Percentiles rank a stretch among this genome's conserved stretches.
Evolutionary conservation across 2,888 invertebrate genomes (phyloP).

Genomic region (Muschampia plurimacula): DNA sequence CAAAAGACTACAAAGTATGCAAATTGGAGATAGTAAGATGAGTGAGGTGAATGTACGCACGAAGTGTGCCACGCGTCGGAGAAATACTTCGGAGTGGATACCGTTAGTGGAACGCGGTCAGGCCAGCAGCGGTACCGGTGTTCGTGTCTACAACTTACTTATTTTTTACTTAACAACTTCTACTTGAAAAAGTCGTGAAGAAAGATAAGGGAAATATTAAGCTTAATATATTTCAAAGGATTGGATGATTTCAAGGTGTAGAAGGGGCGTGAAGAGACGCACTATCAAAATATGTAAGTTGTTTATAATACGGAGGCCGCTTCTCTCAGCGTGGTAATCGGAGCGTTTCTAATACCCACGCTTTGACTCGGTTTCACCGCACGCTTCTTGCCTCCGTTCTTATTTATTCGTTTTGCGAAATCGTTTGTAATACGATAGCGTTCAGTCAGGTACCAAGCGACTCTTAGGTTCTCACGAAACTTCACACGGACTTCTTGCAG

Average conservation of each 20-base stretch:
- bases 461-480: constrained; percentile 75
- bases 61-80: constrained; percentile 83
- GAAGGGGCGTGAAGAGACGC: constrained; percentile 10
- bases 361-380: constrained; percentile 84
- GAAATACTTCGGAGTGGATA: constrained; percentile 82
- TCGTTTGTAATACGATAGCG: constrained; percentile 85
- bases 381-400: constrained; percentile 83
- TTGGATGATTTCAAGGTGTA: constrained; percentile 4
- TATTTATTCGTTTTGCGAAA: constrained; percentile 85
- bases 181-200: neutral
- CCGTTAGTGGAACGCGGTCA: constrained; percentile 85
- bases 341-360: constrained; percentile 85
- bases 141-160: constrained; percentile 60
- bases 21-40: constrained; percentile 69
- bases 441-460: constrained; percentile 71
- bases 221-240: neutral
- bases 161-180: constrained; percentile 35
- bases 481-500: constrained; percentile 78
- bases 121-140: constrained; percentile 73
- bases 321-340: constrained; percentile 78
- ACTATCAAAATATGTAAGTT: constrained; percentile 21
- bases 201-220: neutral
- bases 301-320: constrained; percentile 47
- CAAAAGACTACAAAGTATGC: constrained; percentile 39
- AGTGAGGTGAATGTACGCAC: constrained; percentile 83